These are phyloP conservation scores for Pyrgilauda ruficollis DNA, from an alignment of 2,113 vertebrate species.

Conservation along the genomic window DNA sequence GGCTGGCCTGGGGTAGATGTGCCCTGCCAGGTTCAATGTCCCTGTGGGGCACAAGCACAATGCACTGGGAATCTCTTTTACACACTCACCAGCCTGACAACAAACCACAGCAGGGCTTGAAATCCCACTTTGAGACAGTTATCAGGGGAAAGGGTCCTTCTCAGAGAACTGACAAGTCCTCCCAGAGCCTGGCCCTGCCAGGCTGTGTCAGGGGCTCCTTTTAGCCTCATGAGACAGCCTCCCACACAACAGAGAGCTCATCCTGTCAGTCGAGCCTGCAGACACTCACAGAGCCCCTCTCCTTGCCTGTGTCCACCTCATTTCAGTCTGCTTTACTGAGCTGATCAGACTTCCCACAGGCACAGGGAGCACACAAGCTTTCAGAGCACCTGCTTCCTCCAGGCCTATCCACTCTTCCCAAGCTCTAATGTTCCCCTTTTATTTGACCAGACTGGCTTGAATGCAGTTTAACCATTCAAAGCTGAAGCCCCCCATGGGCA, in stretches of 20 bases:
- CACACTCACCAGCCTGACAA: background rate
- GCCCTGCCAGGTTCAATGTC: background rate
- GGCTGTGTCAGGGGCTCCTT: background rate
- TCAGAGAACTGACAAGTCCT: background rate
- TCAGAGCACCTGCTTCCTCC: background rate
- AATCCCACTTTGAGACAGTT: background rate
- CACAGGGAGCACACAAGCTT: background rate
- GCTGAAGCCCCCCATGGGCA: background rate
- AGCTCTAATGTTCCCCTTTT: background rate
- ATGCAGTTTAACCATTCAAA: background rate
- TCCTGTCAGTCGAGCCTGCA: background rate
- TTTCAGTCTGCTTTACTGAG: background rate
- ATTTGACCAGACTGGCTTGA: background rate
- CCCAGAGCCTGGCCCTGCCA: background rate
- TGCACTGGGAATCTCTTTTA: background rate
- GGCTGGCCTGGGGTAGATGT: background rate
- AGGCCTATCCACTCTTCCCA: background rate
- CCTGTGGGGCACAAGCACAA: background rate
- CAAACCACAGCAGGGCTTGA: background rate
- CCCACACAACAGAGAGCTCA: background rate
- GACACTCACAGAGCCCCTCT: background rate
- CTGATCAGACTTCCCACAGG: background rate
- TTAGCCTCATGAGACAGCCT: background rate
- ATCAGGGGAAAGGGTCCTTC: background rate
- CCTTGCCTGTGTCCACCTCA: background rate